Base-by-base conservation (phyloP, 2,888 invertebrate genomes). In the Arenicola marina region DNA sequence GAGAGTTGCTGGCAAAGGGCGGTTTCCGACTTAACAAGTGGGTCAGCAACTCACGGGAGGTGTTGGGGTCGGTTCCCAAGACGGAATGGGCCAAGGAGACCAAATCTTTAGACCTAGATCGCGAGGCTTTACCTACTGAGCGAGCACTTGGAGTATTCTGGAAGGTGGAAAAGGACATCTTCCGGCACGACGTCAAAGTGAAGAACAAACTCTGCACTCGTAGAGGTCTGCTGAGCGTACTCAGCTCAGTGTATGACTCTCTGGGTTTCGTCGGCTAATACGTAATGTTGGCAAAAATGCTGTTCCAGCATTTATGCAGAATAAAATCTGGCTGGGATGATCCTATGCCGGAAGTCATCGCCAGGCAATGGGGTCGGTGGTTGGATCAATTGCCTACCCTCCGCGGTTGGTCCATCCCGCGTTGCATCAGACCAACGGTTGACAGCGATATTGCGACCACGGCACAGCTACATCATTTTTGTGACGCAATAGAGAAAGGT, bases 91-190 rank as follows among this genome's bases (percentile, higher is more conserved):
- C 54, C 15, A 48, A 59, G 31, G 31, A 18, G 3, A 7, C 26
- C 2, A 53, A 53, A 34, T 18, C 53, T 3, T 15, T 55, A 7
- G 54, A 60, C 21, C 26, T 60, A 21, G 24, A 56, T 26, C 18
- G 18, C 2, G 54, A 44, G 2, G 24, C 3, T 21, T 29, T 53
- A 2, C 60, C 53, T 15, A 55, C 54, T 55, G 60, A 60, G 29
- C n/a, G 60, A 51, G 53, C 60, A 15, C 29, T 59, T 21, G 59
- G 59, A 7, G 38, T 55, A 4, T 15, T 34, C n/a, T 59, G 59
- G 59, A 26, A 51, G 18, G 21, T 59, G 4, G 33, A 59, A 4
- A 24, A 18, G 15, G 59, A 59, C 53, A 11, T 4, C 11, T 55
- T 59, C 3, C 53, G 34, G 4, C 56, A 33, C 33, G 21, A 38